Evolutionary conservation across 2,888 invertebrate genomes (phyloP).

Genomic region (Pseudococcus jackbeardsleyi): DNA sequence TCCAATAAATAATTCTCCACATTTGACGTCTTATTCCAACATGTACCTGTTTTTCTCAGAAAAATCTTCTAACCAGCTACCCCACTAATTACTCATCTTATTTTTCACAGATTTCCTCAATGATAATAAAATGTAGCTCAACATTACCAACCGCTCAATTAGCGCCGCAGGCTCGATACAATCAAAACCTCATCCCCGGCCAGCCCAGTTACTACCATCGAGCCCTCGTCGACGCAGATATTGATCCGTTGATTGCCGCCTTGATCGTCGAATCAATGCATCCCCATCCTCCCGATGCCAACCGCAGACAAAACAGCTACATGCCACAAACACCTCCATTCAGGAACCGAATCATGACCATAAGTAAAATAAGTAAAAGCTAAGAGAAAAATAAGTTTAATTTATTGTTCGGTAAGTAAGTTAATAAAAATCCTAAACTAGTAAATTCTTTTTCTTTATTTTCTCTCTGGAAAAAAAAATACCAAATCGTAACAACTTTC

Average conservation of each 20-base stretch:
- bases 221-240: conserved; percentile 53
- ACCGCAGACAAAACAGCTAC: conserved; percentile 53
- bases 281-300: conserved; percentile 56
- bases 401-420: neutral
- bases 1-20: no score
- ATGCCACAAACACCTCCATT: neutral
- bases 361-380: conserved; percentile 58
- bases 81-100: no score
- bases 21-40: no score
- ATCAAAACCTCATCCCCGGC: neutral
- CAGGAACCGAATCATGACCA: conserved; percentile 55
- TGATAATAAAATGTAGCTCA: neutral
- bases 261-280: conserved; percentile 62
- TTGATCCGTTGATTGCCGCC: conserved; percentile 59
- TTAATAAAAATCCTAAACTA: neutral
- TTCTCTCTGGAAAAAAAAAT: neutral
- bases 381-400: neutral
- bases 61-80: no score
- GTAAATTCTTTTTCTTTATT: neutral
- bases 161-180: neutral
- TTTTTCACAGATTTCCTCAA: conserved; percentile 1
- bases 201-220: neutral
- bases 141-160: conserved; percentile 1
- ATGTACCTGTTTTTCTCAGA: no score
- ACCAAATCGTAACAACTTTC: neutral